Conservation (phyloP, 2,888 invertebrate genomes). For the Drosophila birchii region DNA sequence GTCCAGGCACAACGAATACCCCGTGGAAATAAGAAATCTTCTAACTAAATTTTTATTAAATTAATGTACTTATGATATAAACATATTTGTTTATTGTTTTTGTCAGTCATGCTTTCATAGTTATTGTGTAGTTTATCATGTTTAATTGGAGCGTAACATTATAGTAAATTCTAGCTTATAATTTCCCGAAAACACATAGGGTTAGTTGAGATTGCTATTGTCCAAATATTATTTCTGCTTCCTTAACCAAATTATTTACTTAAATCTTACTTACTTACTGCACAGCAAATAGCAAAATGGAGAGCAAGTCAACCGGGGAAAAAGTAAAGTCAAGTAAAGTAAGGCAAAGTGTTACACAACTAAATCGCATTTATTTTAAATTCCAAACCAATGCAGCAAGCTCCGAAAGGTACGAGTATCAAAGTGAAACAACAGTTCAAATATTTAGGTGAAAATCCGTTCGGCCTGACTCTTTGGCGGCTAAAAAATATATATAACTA, state of each 20-base stretch:
- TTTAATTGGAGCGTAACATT: not conserved
- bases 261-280: too few relatives aligned
- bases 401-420: constrained; percentile 27
- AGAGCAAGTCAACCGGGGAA: not conserved
- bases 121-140: not conserved
- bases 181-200: not conserved
- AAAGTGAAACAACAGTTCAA: constrained; percentile 52
- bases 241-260: constrained; percentile 57
- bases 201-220: not conserved
- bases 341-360: constrained; percentile 72
- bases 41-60: too few relatives aligned
- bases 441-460: constrained; percentile 69
- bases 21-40: not conserved
- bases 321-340: constrained; percentile 21
- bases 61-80: too few relatives aligned
- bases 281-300: constrained; percentile 43
- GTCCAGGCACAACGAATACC: not conserved
- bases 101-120: not conserved
- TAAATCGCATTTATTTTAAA: constrained; percentile 79
- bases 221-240: not conserved
- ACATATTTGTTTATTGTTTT: not conserved
- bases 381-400: constrained; percentile 75
- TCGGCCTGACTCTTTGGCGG: constrained; percentile 62
- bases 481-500: constrained; percentile 21
- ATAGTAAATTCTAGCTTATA: not conserved